Conservation (phyloP, 2,113 vertebrate genomes). For the Athene noctua region DNA sequence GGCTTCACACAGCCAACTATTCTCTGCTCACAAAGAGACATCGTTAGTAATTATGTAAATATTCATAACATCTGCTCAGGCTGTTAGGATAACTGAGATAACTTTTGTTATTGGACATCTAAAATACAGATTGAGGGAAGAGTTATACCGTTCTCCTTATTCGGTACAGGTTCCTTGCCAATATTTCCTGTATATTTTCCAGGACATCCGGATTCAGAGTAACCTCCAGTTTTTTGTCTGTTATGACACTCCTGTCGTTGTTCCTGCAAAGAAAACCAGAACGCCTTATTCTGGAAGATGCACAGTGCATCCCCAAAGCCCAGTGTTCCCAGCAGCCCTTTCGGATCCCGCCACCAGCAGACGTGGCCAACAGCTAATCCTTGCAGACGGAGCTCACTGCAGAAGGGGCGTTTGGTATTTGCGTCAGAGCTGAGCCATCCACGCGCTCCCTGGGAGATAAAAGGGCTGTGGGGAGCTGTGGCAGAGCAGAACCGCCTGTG, state of each 20-base stretch:
- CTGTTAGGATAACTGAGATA: neutral
- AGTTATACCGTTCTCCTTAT: conserved; percentile 77
- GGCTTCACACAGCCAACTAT: conserved; percentile 54
- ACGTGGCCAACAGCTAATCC: neutral
- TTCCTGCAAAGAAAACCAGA: neutral
- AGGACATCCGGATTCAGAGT: conserved; percentile 47
- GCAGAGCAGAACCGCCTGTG: neutral
- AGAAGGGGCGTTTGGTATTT: neutral
- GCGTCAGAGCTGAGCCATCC: neutral
- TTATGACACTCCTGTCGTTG: conserved; percentile 32
- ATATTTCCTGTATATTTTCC: conserved; percentile 79
- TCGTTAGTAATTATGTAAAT: conserved; percentile 55
- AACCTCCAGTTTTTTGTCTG: conserved; percentile 42
- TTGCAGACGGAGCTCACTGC: neutral
- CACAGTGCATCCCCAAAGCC: neutral
- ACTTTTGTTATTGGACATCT: conserved; percentile 6
- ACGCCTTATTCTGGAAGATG: neutral
- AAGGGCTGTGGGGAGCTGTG: neutral
- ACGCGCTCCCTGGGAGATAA: neutral
- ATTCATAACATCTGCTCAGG: conserved; percentile 51
- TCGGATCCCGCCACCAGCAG: neutral
- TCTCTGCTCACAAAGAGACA: conserved; percentile 51
- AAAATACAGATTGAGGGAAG: neutral
- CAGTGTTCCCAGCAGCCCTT: neutral
- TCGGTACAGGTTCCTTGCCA: conserved; percentile 80